These are phyloP conservation scores for Dysmachus trigonus DNA, from an alignment of 2,888 invertebrate genomes.

Conservation along the genomic window DNA sequence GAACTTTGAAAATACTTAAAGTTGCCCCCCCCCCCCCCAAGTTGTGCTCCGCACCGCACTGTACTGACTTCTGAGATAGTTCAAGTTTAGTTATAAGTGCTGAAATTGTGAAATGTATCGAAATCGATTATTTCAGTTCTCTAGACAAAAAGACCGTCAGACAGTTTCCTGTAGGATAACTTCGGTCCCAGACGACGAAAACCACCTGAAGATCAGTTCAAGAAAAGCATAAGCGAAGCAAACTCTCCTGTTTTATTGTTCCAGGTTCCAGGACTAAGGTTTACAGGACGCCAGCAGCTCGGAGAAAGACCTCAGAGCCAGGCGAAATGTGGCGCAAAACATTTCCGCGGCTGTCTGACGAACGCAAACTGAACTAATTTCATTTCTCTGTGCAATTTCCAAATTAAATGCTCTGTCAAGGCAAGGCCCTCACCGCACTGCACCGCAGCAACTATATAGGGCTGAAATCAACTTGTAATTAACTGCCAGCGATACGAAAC, in stretches of 20 bases:
- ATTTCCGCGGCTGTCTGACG: not conserved
- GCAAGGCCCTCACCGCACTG: not conserved
- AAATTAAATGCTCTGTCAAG: conserved; percentile 1
- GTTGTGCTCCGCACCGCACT: not conserved
- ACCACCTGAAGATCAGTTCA: not conserved
- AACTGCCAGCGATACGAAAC: conserved; percentile 10
- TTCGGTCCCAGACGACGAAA: not conserved
- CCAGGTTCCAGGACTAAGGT: not conserved
- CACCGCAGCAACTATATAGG: not conserved
- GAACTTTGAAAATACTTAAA: conserved; percentile 24
- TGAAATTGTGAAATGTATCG: conserved; percentile 1
- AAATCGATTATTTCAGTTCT: not conserved
- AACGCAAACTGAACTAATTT: conserved; percentile 14
- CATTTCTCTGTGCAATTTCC: not conserved
- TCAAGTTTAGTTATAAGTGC: conserved; percentile 20
- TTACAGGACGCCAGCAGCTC: too few relatives aligned
- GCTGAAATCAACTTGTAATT: conserved; percentile 14
- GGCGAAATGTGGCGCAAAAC: not conserved
- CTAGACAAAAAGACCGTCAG: not conserved
- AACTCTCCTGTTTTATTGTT: not conserved
- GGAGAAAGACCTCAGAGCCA: not conserved
- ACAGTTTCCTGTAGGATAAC: not conserved
- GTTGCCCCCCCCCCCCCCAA: not conserved
- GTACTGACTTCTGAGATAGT: conserved; percentile 9
- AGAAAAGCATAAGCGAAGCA: not conserved